Evolutionary conservation across 2,113 vertebrate genomes (phyloP).

Genomic region (Scopus umbretta): DNA sequence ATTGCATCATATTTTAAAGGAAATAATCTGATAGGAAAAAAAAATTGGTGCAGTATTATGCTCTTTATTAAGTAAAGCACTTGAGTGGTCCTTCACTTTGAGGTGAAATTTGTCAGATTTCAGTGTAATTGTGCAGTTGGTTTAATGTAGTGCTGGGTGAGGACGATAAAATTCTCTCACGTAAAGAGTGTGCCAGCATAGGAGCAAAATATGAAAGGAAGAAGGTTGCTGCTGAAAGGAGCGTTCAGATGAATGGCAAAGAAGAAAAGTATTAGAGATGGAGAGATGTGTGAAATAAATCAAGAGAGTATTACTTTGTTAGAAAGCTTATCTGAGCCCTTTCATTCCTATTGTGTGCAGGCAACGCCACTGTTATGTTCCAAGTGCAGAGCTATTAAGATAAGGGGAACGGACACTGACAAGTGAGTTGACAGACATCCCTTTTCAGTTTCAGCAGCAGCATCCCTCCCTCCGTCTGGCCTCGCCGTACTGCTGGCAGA

Average conservation of each 20-base stretch:
- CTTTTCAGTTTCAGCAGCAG: background rate
- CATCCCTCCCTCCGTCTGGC: background rate
- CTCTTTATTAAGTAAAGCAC: background rate
- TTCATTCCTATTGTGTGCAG: background rate
- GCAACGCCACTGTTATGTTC: background rate
- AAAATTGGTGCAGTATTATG: background rate
- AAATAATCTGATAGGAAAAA: background rate
- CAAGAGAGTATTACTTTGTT: background rate
- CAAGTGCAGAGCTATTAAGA: background rate
- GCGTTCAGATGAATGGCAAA: background rate
- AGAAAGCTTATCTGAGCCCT: background rate
- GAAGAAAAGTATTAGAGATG: background rate
- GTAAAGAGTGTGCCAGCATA: fast-evolving
- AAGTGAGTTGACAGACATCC: background rate
- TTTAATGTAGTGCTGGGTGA: background rate
- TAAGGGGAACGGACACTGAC: background rate
- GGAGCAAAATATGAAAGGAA: background rate
- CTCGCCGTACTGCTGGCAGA: background rate
- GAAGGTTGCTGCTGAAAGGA: background rate
- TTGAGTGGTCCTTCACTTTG: background rate
- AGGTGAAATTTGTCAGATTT: background rate
- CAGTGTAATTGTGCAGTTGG: background rate
- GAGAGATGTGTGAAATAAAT: background rate
- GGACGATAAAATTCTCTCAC: background rate
- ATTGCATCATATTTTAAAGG: background rate